These are phyloP conservation scores for Nestor notabilis DNA, from an alignment of 2,113 vertebrate species.

Conservation along the genomic window DNA sequence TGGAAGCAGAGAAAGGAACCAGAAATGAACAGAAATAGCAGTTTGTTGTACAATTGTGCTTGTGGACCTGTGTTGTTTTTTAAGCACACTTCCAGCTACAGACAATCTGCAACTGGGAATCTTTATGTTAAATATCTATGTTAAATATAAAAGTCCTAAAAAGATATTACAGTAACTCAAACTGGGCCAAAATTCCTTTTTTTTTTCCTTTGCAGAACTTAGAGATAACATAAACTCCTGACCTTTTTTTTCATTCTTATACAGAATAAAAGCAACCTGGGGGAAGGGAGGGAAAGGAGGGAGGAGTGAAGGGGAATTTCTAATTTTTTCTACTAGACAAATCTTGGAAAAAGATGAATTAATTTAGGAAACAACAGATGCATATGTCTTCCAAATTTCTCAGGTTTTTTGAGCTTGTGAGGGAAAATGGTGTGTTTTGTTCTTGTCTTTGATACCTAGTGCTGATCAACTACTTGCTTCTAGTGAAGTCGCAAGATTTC, in stretches of 20 bases:
- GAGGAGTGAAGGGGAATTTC: neutral
- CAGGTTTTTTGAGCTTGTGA: rapidly evolving
- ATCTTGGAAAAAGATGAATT: neutral
- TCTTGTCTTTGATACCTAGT: neutral
- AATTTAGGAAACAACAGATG: neutral
- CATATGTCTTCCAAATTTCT: conserved; percentile 2
- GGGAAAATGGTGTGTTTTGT: neutral
- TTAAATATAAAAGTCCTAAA: neutral
- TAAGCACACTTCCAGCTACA: neutral
- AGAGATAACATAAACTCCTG: neutral
- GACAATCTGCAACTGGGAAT: neutral
- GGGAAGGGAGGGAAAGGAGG: neutral
- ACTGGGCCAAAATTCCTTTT: neutral
- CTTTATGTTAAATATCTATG: neutral
- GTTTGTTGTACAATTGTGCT: neutral
- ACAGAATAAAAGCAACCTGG: neutral
- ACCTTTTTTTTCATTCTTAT: neutral
- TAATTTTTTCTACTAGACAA: neutral
- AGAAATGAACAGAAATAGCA: neutral
- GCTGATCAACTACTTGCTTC: neutral
- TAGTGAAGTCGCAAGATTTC: neutral
- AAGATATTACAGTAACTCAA: neutral
- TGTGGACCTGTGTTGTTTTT: neutral
- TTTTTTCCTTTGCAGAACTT: neutral
- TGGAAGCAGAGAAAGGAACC: neutral